Conservation (phyloP, 1,140 invertebrate species). For the Ericerus pela region DNA sequence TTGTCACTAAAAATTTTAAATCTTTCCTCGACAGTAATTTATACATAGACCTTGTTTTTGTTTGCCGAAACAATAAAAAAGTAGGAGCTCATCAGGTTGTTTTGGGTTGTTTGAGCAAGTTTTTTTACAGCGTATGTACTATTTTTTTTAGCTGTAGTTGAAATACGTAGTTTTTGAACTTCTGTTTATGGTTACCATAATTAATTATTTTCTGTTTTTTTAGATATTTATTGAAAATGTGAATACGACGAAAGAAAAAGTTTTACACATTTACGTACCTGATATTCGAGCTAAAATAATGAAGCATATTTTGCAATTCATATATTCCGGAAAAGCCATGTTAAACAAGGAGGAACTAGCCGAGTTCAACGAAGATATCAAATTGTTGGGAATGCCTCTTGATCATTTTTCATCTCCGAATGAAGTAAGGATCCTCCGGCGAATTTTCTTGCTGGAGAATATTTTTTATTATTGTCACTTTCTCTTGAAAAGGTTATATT, state of each 20-base stretch:
- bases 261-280: neutral
- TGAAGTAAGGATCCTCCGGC: neutral
- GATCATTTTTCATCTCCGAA: neutral
- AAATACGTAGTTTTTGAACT: neutral
- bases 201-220: neutral
- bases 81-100: conserved; percentile 1
- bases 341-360: neutral
- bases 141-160: neutral
- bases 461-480: too few relatives aligned
- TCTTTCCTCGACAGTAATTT: neutral
- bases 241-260: neutral
- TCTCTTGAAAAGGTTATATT: too few relatives aligned
- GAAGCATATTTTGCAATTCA: neutral
- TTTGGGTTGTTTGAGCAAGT: neutral
- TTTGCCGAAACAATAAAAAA: neutral
- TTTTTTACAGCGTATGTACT: neutral
- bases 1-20: neutral
- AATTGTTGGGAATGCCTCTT: neutral
- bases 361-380: conserved; percentile 2
- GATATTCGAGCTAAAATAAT: conserved; percentile 4
- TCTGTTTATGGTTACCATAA: too few relatives aligned
- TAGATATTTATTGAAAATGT: neutral
- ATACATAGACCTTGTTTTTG: neutral
- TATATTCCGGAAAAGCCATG: neutral
- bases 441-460: too few relatives aligned